Percentiles rank a stretch among this genome's conserved stretches.
Evolutionary conservation across 2,113 vertebrate species (phyloP).

Genomic region (Alosa alosa): DNA sequence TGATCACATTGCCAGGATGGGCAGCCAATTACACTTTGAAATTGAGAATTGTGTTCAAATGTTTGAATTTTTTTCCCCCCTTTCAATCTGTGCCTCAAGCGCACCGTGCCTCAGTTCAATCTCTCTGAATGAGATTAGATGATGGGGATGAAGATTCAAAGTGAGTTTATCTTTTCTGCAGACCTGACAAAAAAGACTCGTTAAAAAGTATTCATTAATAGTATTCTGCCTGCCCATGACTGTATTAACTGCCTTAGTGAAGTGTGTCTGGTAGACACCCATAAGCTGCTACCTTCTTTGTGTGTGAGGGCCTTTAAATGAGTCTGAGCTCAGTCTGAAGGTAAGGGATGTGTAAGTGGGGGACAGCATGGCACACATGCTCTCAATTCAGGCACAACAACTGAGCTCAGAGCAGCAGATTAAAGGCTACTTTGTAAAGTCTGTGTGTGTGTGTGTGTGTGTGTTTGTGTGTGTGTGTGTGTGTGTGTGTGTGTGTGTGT

Average conservation of each 20-base stretch:
- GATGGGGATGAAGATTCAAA: not conserved
- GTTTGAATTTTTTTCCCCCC: not conserved
- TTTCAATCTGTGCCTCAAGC: not conserved
- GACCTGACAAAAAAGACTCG: not conserved
- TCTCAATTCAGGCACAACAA: not conserved
- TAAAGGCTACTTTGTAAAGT: not conserved
- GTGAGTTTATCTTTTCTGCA: not conserved
- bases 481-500: conserved; percentile 2
- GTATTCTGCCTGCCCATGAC: no score
- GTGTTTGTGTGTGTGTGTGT: no score
- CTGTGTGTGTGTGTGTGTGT: not conserved
- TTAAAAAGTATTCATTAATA: no score
- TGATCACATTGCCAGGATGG: not conserved
- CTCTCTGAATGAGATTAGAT: not conserved
- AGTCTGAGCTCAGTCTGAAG: no score
- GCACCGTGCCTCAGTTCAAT: not conserved
- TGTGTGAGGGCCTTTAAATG: no score
- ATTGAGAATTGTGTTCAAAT: not conserved
- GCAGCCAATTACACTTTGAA: not conserved
- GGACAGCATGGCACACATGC: not conserved
- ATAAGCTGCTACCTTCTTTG: no score
- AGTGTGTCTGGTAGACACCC: no score
- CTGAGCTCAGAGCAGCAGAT: not conserved
- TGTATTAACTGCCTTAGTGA: no score
- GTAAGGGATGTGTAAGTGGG: no score